Base-by-base conservation (phyloP, 1,140 invertebrate species). In the Sitodiplosis mosellana region DNA sequence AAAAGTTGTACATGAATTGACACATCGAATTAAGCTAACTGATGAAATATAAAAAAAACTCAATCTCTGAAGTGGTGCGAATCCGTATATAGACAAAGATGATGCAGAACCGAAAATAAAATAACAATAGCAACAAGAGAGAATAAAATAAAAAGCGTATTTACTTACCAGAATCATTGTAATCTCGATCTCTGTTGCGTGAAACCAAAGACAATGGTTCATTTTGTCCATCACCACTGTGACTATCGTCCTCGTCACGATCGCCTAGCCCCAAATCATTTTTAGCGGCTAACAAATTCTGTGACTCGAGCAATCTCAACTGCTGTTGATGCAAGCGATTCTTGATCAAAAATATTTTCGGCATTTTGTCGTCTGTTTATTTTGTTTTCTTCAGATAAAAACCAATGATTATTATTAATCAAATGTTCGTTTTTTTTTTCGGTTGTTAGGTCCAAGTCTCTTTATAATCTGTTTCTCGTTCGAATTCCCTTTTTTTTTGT, bases 301-400 rank as follows among this genome's bases (percentile, higher is more conserved):
- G 82, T 36, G 78, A 75, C 59, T 87, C 84, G 57, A 82, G 67
- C 55, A 87, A 64, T 48, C 79, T 75, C 57, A 83, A 71, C 67
- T 88, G 86, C 74, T 88, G 85, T 76, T 87, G 81, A 54, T 84
- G 82, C 71, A 88, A 70, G 56, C 85, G 75, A 61, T 87, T 85
- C 66, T 87, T 88, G 56, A 88, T 85, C 52, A 86, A 65, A 65
- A 87, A 89, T 63, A 89, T 87, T 71, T 89, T 88, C 69, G 85
- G 85, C 86, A 89, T 89, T 57, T 71, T 75, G 56, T 48, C 46
- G 40, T 18, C 53, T 48, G 33, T 65, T 57, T 68, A 65, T 50
- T 22, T 22, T 45, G 7, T 14, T 18, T 5, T 43, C 21, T 45
- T 33, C 20, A 27, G 14, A 27, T 12, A 14, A 38, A 38, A 38